Conservation (phyloP, 2,888 invertebrate genomes). For the Limenitis arthemis region DNA sequence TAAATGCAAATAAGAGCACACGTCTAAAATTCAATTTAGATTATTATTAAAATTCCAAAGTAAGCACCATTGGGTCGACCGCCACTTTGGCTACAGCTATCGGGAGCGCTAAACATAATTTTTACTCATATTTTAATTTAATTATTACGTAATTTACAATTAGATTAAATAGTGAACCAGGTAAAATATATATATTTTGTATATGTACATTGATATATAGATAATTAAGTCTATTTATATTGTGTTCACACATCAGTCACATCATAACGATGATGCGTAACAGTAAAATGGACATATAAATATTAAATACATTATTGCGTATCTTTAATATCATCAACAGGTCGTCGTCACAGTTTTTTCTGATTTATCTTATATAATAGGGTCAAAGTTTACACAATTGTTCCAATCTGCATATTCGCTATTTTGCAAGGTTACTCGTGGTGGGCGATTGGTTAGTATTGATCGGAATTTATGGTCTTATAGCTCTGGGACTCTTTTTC, state of each 20-base stretch:
- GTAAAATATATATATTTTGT: no score
- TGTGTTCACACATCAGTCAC: no score
- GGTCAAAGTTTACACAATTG: slow-evolving; percentile 35
- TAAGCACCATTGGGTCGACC: background rate
- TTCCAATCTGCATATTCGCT: slow-evolving; percentile 32
- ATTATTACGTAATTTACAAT: background rate
- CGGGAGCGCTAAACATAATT: background rate
- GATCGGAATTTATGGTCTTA: slow-evolving; percentile 15
- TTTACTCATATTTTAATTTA: background rate
- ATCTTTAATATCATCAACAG: slow-evolving; percentile 1
- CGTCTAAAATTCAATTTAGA: background rate
- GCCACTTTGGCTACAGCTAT: background rate
- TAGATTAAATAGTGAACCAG: no score
- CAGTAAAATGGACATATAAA: background rate
- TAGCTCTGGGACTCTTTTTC: slow-evolving; percentile 9
- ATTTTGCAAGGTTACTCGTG: slow-evolving; percentile 26
- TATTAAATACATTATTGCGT: slow-evolving; percentile 1
- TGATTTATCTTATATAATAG: slow-evolving; percentile 24
- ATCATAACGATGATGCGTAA: no score
- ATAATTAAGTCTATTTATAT: no score
- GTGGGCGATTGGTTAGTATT: slow-evolving; percentile 16
- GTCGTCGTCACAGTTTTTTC: slow-evolving; percentile 5
- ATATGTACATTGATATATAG: no score
- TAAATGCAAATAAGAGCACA: slow-evolving; percentile 3
- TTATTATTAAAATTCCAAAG: background rate